A percentile compares a stretch with the other conserved stretches of the same genome.
phyloP scores from a whole-genome alignment of 2,888 invertebrate genomes.

The Bombylius major region DNA sequence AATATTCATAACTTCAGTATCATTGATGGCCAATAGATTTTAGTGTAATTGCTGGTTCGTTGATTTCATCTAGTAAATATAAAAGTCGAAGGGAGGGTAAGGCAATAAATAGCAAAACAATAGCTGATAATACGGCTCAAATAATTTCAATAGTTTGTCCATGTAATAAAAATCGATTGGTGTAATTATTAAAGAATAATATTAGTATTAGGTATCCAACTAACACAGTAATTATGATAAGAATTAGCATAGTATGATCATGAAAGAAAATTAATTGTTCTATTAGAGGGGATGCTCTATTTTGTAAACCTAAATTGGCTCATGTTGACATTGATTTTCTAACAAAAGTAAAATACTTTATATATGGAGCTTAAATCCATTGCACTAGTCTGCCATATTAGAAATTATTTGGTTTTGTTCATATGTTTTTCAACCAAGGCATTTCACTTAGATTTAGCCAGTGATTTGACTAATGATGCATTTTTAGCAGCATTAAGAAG shows the following conservation, averaged over 20 bases:
- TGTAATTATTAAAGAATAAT: conserved; percentile 41
- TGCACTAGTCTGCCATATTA: too few relatives aligned
- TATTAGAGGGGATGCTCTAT: conserved; percentile 45
- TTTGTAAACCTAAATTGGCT: conserved; percentile 43
- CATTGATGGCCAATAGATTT: conserved; percentile 49
- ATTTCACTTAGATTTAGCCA: too few relatives aligned
- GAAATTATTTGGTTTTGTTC: too few relatives aligned
- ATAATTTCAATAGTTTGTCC: conserved; percentile 46
- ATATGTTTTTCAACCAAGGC: too few relatives aligned
- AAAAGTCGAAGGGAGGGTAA: conserved; percentile 44
- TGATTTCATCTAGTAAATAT: conserved; percentile 47
- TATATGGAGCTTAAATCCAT: too few relatives aligned
- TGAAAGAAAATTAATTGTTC: conserved; percentile 49
- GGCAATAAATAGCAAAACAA: conserved; percentile 46
- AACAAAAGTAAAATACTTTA: conserved; percentile 45
- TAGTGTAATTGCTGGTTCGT: conserved; percentile 40
- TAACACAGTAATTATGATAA: conserved; percentile 44
- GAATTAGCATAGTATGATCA: conserved; percentile 44
- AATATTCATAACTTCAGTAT: conserved; percentile 50
- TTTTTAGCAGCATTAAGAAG: too few relatives aligned
- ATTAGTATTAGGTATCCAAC: conserved; percentile 41
- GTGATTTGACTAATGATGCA: too few relatives aligned
- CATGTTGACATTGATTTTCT: conserved; percentile 42
- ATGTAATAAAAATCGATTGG: conserved; percentile 42
- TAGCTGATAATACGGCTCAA: conserved; percentile 45